Evolutionary conservation across 2,888 invertebrate species (phyloP).

Genomic region (Sussaba pulchella): DNA sequence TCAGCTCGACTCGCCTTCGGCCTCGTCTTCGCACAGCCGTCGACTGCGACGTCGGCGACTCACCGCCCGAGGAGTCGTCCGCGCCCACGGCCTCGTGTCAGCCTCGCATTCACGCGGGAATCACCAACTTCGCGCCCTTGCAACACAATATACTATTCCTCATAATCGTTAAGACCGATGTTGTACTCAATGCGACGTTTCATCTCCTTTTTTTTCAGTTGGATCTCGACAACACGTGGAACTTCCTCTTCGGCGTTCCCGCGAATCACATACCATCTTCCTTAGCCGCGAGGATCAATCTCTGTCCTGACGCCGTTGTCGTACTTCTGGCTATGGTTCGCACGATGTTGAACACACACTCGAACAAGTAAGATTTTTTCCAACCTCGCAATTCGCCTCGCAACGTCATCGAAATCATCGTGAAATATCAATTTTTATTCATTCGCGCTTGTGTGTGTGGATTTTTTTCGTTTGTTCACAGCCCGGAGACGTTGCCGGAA

Average conservation of each 20-base stretch:
- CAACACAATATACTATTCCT: too few relatives aligned
- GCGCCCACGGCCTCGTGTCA: too few relatives aligned
- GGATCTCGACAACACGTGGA: slow-evolving; percentile 95
- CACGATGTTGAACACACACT: slow-evolving; percentile 87
- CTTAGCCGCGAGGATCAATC: slow-evolving; percentile 89
- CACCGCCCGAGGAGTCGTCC: too few relatives aligned
- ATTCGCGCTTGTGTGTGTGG: slow-evolving; percentile 26
- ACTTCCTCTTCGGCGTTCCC: slow-evolving; percentile 94
- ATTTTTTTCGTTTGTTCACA: slow-evolving; percentile 77
- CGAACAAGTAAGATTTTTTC: slow-evolving; percentile 80
- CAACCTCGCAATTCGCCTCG: background rate
- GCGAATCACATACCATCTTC: slow-evolving; percentile 87
- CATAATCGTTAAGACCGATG: too few relatives aligned
- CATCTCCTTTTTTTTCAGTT: slow-evolving; percentile 82
- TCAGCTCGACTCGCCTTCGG: too few relatives aligned
- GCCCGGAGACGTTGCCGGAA: slow-evolving; percentile 87
- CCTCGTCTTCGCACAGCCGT: too few relatives aligned
- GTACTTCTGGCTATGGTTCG: slow-evolving; percentile 94
- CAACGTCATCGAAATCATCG: too few relatives aligned
- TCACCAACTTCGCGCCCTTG: too few relatives aligned
- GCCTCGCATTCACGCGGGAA: too few relatives aligned
- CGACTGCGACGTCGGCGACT: too few relatives aligned
- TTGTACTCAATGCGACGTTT: background rate
- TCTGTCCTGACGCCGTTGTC: slow-evolving; percentile 96
- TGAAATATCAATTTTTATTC: background rate